phyloP scores from a whole-genome alignment of 2,888 invertebrate species.

The Oasisia sp. region DNA sequence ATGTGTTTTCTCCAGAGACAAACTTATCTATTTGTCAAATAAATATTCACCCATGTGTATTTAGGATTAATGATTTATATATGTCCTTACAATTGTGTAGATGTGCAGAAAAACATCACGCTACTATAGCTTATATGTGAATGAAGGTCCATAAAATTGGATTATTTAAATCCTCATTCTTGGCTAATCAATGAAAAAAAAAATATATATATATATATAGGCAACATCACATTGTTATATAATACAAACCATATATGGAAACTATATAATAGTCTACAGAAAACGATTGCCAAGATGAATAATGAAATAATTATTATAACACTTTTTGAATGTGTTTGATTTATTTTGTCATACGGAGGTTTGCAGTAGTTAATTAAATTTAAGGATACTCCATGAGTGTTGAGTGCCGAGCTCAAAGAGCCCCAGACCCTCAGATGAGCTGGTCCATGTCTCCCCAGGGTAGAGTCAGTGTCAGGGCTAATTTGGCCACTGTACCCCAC shows the following conservation, averaged over 20 bases:
- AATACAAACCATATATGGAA: too few relatives aligned
- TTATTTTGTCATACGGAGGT: neutral
- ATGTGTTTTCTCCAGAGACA: neutral
- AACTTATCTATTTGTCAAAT: neutral
- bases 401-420: neutral
- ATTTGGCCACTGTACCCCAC: neutral
- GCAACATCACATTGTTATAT: too few relatives aligned
- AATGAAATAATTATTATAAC: too few relatives aligned
- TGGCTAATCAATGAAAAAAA: too few relatives aligned
- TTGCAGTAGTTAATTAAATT: neutral
- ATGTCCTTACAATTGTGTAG: neutral
- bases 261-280: too few relatives aligned
- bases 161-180: too few relatives aligned
- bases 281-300: too few relatives aligned
- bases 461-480: neutral
- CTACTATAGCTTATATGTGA: too few relatives aligned
- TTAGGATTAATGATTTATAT: neutral
- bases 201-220: too few relatives aligned
- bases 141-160: too few relatives aligned
- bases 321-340: too few relatives aligned
- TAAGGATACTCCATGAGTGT: neutral
- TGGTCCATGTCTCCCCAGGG: neutral
- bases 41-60: neutral
- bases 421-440: neutral
- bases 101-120: neutral